Conservation (phyloP, 1,140 invertebrate species). For the Araneus ventricosus region DNA sequence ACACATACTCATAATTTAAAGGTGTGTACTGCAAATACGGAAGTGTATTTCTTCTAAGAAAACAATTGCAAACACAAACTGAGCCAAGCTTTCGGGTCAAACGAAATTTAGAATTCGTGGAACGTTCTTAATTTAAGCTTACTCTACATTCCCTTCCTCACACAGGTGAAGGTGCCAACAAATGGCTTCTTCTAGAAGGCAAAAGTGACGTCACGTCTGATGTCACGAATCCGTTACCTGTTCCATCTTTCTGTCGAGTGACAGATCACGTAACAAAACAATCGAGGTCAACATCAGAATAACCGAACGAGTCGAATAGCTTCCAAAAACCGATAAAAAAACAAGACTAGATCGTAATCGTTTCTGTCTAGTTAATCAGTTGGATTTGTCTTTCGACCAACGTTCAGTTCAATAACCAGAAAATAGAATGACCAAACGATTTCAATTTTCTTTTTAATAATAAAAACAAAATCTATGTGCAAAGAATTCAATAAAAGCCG, state of each 20-base stretch:
- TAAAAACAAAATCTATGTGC: too few relatives aligned
- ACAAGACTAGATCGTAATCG: not conserved
- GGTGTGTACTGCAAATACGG: not conserved
- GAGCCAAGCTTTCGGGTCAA: slow-evolving; percentile 16
- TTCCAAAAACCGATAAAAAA: slow-evolving; percentile 2
- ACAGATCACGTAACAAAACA: slow-evolving; percentile 14
- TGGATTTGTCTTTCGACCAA: not conserved
- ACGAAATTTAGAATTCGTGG: slow-evolving; percentile 20
- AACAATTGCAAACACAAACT: not conserved
- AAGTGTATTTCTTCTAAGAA: not conserved
- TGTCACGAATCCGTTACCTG: slow-evolving; percentile 25
- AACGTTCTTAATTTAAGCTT: slow-evolving; percentile 27
- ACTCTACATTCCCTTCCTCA: not conserved
- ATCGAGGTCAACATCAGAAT: not conserved
- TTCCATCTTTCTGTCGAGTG: slow-evolving; percentile 19
- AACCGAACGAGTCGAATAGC: not conserved
- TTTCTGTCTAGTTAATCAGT: slow-evolving; percentile 5
- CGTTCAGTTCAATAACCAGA: slow-evolving; percentile 17
- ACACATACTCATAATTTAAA: not conserved
- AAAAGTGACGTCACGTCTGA: not conserved
- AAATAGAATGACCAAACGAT: not conserved
- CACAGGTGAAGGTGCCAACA: slow-evolving; percentile 25
- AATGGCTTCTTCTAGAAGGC: not conserved
- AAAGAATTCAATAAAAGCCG: too few relatives aligned
- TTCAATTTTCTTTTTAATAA: too few relatives aligned